A percentile compares a stretch with the other conserved stretches of the same genome.
These are phyloP conservation scores for Tholera decimalis DNA, from an alignment of 2,888 invertebrate species.

Conservation along the genomic window DNA sequence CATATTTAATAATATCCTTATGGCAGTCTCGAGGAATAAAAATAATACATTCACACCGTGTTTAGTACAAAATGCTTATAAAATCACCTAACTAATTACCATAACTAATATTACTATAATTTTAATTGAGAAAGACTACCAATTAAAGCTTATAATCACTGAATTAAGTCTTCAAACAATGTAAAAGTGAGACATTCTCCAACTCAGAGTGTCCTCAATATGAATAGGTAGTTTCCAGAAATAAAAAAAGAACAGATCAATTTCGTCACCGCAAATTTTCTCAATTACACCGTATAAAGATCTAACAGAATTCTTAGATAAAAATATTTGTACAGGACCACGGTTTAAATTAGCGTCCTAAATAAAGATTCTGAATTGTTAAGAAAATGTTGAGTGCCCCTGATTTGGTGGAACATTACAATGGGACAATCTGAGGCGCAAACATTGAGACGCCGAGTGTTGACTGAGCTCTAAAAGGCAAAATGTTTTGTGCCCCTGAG, in stretches of 20 bases:
- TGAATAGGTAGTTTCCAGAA: background rate
- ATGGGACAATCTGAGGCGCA: slow-evolving; percentile 64
- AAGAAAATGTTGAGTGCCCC: slow-evolving; percentile 71
- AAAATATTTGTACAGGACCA: slow-evolving; percentile 63
- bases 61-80: background rate
- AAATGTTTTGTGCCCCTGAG: slow-evolving; percentile 75
- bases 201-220: background rate
- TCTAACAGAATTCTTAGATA: slow-evolving; percentile 46
- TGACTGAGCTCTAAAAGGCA: slow-evolving; percentile 76
- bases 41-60: background rate
- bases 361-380: slow-evolving; percentile 65
- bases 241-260: slow-evolving; percentile 9
- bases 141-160: background rate
- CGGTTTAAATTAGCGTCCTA: slow-evolving; percentile 66
- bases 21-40: too few species aligned
- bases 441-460: slow-evolving; percentile 68
- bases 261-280: slow-evolving; percentile 30
- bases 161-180: slow-evolving; percentile 3
- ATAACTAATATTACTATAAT: background rate
- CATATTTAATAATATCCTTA: too few species aligned
- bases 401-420: slow-evolving; percentile 57
- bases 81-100: background rate
- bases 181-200: background rate
- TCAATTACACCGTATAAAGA: slow-evolving; percentile 53
- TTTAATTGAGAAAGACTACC: slow-evolving; percentile 3